Evolutionary conservation across 2,888 invertebrate species (phyloP).

Genomic region (Protophormia terraenovae): DNA sequence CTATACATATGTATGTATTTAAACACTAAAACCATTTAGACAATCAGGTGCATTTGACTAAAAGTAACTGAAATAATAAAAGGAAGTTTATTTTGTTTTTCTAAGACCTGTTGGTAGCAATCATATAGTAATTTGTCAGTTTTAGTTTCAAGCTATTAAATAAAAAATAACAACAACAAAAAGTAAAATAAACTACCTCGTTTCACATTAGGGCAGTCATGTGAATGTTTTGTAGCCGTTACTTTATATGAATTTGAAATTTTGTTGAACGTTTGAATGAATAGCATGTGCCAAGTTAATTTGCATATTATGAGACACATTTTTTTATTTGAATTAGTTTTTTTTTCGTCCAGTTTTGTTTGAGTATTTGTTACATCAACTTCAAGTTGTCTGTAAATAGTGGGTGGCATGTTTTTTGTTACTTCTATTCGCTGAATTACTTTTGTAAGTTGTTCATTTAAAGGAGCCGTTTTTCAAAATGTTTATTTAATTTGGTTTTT

Average conservation of each 20-base stretch:
- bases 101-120: slow-evolving; percentile 1
- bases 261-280: slow-evolving; percentile 9
- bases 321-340: neutral
- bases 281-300: slow-evolving; percentile 63
- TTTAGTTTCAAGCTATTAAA: slow-evolving; percentile 43
- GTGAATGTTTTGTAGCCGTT: slow-evolving; percentile 29
- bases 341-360: no score
- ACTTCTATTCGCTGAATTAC: neutral
- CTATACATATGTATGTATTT: neutral
- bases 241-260: neutral
- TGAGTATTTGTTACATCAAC: slow-evolving; percentile 12
- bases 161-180: neutral
- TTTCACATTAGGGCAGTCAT: slow-evolving; percentile 59
- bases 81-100: slow-evolving; percentile 46
- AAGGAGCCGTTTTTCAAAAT: slow-evolving; percentile 8
- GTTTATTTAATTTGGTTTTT: neutral
- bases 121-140: slow-evolving; percentile 53
- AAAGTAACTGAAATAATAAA: slow-evolving; percentile 19
- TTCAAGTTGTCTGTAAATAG: neutral
- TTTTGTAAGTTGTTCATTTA: slow-evolving; percentile 8
- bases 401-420: slow-evolving; percentile 34
- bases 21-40: neutral
- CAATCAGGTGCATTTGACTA: slow-evolving; percentile 45
- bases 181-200: neutral
- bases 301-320: slow-evolving; percentile 61